Evolutionary conservation across 2,113 vertebrate species (phyloP).

Genomic region (Vimba vimba): DNA sequence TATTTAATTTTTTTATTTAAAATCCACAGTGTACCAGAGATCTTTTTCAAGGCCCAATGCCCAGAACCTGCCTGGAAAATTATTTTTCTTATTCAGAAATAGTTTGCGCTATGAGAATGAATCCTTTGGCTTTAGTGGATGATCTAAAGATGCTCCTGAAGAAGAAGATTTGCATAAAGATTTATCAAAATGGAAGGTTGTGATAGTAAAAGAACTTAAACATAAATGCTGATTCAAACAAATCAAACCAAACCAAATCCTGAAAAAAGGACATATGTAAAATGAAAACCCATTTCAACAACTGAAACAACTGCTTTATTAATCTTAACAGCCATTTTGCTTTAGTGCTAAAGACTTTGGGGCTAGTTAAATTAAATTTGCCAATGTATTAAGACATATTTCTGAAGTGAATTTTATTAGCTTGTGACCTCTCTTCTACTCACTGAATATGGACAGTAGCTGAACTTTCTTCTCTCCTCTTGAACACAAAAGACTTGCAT

Average conservation of each 20-base stretch:
- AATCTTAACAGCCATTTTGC: neutral
- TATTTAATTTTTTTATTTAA: neutral
- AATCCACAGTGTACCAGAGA: neutral
- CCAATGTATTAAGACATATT: neutral
- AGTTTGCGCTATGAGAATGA: neutral
- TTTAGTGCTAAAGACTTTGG: neutral
- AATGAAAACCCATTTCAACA: neutral
- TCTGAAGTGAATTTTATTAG: neutral
- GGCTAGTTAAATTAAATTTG: neutral
- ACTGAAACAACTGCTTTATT: neutral
- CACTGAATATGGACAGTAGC: neutral
- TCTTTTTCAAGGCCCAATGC: neutral
- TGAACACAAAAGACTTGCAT: conserved; percentile 56
- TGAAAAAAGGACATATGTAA: neutral
- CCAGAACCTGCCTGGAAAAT: neutral
- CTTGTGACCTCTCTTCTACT: neutral
- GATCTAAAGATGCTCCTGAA: neutral
- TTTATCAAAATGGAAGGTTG: neutral
- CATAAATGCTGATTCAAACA: neutral
- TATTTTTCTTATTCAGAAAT: neutral
- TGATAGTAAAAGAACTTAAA: neutral
- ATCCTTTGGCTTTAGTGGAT: neutral
- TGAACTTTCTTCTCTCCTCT: conserved; percentile 38
- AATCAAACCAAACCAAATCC: too few species aligned
- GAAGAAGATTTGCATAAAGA: neutral